phyloP scores from a whole-genome alignment of 2,888 invertebrate genomes.

The Tuta absoluta region DNA sequence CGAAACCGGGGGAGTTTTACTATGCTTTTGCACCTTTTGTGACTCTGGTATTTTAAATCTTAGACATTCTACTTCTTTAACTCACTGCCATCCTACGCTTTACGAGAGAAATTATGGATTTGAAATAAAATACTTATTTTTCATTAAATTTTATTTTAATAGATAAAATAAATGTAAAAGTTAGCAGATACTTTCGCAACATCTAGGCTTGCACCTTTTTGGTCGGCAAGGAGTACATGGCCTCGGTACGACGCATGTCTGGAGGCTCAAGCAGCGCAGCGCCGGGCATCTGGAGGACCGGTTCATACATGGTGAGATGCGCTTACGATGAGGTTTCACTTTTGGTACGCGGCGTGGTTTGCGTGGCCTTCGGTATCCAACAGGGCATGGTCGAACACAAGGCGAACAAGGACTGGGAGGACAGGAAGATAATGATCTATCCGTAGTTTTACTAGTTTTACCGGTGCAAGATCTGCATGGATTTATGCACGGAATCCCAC shows the following conservation, averaged over 20 bases:
- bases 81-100: too few relatives aligned
- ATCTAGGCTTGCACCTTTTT: constrained; percentile 44
- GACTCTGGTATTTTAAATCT: too few relatives aligned
- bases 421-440: background rate
- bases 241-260: constrained; percentile 50
- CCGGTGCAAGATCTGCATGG: background rate
- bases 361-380: constrained; percentile 54
- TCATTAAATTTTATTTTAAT: background rate
- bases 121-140: too few relatives aligned
- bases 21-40: too few relatives aligned
- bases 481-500: background rate
- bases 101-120: too few relatives aligned
- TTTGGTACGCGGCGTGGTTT: constrained; percentile 57
- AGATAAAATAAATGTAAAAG: background rate
- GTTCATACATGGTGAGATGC: constrained; percentile 65
- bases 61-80: too few relatives aligned
- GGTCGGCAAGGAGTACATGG: constrained; percentile 44
- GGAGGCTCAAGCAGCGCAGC: constrained; percentile 60
- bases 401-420: constrained; percentile 41
- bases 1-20: too few relatives aligned
- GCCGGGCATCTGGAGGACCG: constrained; percentile 57
- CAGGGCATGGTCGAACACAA: constrained; percentile 60
- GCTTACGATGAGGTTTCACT: constrained; percentile 56
- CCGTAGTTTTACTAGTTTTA: background rate
- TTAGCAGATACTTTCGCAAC: constrained; percentile 7